A percentile compares a stretch with the other conserved stretches of the same genome.
These are phyloP conservation scores for Drosophila formosana DNA, from an alignment of 2,888 invertebrate genomes.

Conservation along the genomic window DNA sequence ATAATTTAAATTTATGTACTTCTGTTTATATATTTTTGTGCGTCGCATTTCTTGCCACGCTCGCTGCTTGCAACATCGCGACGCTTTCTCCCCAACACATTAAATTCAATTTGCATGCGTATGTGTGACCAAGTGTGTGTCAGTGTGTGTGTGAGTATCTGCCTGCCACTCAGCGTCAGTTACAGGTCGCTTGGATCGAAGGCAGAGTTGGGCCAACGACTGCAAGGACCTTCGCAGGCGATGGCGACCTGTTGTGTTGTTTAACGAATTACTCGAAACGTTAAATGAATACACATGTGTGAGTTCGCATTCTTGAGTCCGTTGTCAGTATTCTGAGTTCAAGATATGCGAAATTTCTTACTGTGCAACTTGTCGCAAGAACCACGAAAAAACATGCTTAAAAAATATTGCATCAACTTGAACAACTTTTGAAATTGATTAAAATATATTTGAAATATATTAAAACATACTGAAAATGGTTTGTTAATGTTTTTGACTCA, in stretches of 20 bases:
- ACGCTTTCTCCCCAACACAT: slow-evolving; percentile 61
- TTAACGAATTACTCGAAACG: slow-evolving; percentile 67
- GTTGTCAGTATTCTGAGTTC: slow-evolving; percentile 3
- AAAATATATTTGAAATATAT: too few relatives aligned
- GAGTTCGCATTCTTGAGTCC: slow-evolving; percentile 13
- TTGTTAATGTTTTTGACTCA: too few relatives aligned
- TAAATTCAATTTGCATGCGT: slow-evolving; percentile 75
- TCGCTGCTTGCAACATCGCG: slow-evolving; percentile 24
- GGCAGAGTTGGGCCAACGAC: slow-evolving; percentile 13
- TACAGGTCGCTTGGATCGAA: slow-evolving; percentile 37
- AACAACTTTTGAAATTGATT: not conserved
- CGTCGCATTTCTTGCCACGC: slow-evolving; percentile 40
- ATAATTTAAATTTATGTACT: slow-evolving; percentile 81
- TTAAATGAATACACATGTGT: slow-evolving; percentile 35
- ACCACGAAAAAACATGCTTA: too few relatives aligned
- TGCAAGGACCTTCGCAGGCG: slow-evolving; percentile 39
- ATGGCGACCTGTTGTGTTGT: slow-evolving; percentile 75
- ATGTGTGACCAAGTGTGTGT: slow-evolving; percentile 25
- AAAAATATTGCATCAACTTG: too few relatives aligned
- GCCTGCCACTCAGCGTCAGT: slow-evolving; percentile 74
- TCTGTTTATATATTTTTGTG: slow-evolving; percentile 65
- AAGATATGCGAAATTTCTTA: not conserved
- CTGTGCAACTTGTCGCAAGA: not conserved
- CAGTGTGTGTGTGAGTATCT: slow-evolving; percentile 30
- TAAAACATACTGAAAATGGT: too few relatives aligned